Evolutionary conservation across 2,113 vertebrate species (phyloP).

Genomic region (Alosa alosa): DNA sequence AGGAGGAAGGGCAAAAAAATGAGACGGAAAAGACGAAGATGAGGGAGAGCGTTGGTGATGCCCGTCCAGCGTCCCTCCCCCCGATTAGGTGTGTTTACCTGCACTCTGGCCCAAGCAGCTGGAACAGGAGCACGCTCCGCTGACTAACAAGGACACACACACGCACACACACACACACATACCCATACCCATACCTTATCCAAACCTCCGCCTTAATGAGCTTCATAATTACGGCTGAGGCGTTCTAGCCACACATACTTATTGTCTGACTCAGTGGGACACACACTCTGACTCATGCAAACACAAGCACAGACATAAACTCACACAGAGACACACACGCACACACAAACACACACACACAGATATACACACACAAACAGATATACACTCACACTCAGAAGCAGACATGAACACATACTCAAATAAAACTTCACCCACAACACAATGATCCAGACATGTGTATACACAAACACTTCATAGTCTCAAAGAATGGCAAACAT

Average conservation of each 20-base stretch:
- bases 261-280: background rate
- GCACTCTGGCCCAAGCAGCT: conserved; percentile 20
- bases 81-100: conserved; percentile 41
- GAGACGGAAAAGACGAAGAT: background rate
- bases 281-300: background rate
- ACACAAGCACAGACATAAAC: background rate
- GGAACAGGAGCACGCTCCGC: conserved; percentile 4
- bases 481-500: background rate
- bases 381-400: background rate
- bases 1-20: background rate
- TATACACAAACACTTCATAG: too few species aligned
- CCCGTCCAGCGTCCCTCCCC: background rate
- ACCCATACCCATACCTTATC: background rate
- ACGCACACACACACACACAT: conserved; percentile 2
- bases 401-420: background rate
- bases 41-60: background rate
- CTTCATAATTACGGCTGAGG: background rate
- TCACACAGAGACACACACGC: background rate
- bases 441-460: too few species aligned
- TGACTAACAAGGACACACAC: background rate
- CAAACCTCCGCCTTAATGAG: background rate
- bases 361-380: background rate
- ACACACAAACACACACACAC: background rate
- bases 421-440: background rate
- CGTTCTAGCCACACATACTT: background rate